Conservation (phyloP, 2,797 vertebrate genomes). For the Anas flavirostris region DNA sequence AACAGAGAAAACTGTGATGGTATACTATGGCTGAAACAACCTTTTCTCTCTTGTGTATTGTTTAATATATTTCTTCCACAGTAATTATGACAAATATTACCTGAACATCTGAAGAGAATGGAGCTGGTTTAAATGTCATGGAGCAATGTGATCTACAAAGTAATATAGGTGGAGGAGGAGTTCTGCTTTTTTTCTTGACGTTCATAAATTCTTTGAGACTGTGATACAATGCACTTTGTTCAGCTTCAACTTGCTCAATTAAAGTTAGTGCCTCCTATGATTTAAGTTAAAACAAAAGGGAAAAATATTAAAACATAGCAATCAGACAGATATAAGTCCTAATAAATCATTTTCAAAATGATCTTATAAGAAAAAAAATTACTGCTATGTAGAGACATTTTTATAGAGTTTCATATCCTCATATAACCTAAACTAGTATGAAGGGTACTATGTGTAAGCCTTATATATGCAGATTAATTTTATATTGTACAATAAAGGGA, state of each 20-base stretch:
- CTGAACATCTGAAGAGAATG: conserved; percentile 82
- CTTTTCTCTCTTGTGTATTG: background rate
- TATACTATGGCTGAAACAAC: background rate
- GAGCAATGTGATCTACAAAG: conserved; percentile 83
- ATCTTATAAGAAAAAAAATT: background rate
- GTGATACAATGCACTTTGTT: conserved; percentile 83
- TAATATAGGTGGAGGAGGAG: conserved; percentile 88
- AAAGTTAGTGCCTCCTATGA: conserved; percentile 85
- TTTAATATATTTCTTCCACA: background rate
- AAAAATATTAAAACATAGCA: conserved; percentile 9
- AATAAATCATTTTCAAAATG: background rate
- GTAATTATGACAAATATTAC: conserved; percentile 64
- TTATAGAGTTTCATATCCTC: background rate
- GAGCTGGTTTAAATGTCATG: conserved; percentile 88
- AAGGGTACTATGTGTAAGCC: background rate
- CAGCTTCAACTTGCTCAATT: conserved; percentile 86
- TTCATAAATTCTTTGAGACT: conserved; percentile 62
- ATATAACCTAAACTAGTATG: background rate
- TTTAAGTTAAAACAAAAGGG: conserved; percentile 43
- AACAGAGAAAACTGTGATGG: background rate
- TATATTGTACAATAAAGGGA: background rate
- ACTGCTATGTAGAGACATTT: background rate
- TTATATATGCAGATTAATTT: background rate
- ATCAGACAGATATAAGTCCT: background rate
- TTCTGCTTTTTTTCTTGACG: conserved; percentile 67